Evolutionary conservation across 2,888 invertebrate genomes (phyloP), one percentile per base, ranked within the genome.

Genomic region (Arge pagana): DNA sequence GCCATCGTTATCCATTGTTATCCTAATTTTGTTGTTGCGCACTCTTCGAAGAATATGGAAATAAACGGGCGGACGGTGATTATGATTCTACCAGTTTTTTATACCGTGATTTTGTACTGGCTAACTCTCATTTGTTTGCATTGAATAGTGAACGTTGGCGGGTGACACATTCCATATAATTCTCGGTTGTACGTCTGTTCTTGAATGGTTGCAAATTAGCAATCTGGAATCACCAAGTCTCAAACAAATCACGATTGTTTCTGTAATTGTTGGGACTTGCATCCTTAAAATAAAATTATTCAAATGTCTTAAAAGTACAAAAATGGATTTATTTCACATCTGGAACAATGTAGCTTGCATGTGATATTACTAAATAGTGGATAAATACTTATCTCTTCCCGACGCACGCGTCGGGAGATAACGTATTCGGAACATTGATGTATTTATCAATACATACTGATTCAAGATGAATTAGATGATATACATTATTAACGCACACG

Each of bases 81-180:
- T 26, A 26, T 2, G 8, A 19, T 13, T 21, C 16, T 26, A 18
- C 31, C 30, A 28, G 18, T 19, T 31, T 19, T 21, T 28, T 28
- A 6, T 24, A n/a, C 71, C 56, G 70, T 72, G 71, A 74, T 72
- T 26, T 53, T 61, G 21, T 45, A 19, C 31, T 37, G 39, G 40
- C 43, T 50, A 50, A 53, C 56, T 51, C 60, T 56, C 70, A 54
- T 68, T 66, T 55, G 67, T 67, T 52, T 77, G 74, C 54, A 82
- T 68, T 33, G 93, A 92, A 68, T 88, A 93, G 75, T 89, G 87
- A 28, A 93, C 85, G 71, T 93, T 93, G 69, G 93, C 92, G 3
- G 83, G 77, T 60, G 89, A 89, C 35, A 91, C 85, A 71, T 92
- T 93, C 15, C 93, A 79, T 55, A 92, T 77, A 45, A 94, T 80